Evolutionary conservation across 1,140 invertebrate species (phyloP), one percentile per base, ranked within the genome.

Genomic region (Matsumurasca onukii): DNA sequence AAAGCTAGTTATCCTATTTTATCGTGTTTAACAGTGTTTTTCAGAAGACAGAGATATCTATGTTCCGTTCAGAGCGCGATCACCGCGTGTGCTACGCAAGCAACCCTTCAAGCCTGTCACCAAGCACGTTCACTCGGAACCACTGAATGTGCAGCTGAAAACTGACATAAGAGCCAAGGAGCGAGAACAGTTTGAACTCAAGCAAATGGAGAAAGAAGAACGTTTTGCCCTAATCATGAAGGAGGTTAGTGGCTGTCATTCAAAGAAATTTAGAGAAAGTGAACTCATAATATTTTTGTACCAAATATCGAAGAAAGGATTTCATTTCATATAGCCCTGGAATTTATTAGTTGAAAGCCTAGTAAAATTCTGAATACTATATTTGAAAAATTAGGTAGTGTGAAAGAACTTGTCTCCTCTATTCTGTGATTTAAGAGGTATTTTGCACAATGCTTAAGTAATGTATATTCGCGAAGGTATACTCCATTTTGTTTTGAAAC

Each of bases 31-130:
- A n/a, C n/a, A n/a, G n/a, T n/a, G n/a, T n/a, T n/a, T n/a, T n/a
- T n/a, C n/a, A n/a, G n/a, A n/a, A n/a, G n/a, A n/a, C n/a, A n/a
- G n/a, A n/a, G n/a, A n/a, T n/a, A n/a, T n/a, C n/a, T n/a, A n/a
- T n/a, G n/a, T n/a, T n/a, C 68, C 69, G 12, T 85, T 86, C 73
- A 80, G 80, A 71, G 84, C 85, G 2, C 74, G 77, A 59, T 78
- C 80, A 9, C 73, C 80, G n/a, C 74, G 68, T 3, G 81, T 85
- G 20, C 68, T 84, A 1, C 71, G 80, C n/a, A 79, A 81, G 69
- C 76, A 82, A 67, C 83, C 85, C 3, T 86, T 85, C 76, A 73
- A 80, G 45, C 83, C 84, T 3, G 75, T 78, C 57, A 78, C 71
- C 65, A 9, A 49, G 15, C 72, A 69, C n/a, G 72, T 70, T 12